Evolutionary conservation across 2,888 invertebrate genomes (phyloP).

Genomic region (Cheilosia scutellata): DNA sequence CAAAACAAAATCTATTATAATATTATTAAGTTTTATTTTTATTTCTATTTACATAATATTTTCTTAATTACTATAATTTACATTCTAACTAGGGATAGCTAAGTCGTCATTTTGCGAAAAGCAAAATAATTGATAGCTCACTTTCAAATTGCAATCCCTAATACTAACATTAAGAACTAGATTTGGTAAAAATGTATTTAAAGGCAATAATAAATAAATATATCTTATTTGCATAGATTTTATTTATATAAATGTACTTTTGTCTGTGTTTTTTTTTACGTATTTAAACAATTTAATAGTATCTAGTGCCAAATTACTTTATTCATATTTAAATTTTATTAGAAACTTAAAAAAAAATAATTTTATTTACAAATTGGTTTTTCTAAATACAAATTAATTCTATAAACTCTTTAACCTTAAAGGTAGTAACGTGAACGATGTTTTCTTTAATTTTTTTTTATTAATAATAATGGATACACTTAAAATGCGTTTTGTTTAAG

Average conservation of each 20-base stretch:
- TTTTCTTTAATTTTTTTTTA: constrained; percentile 17
- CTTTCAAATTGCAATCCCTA: constrained; percentile 1
- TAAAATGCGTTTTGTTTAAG: not conserved
- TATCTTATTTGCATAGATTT: constrained; percentile 6
- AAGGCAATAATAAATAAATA: constrained; percentile 69
- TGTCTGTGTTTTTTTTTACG: constrained; percentile 35
- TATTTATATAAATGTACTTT: constrained; percentile 17
- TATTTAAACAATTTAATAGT: constrained; percentile 30
- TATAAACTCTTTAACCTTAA: constrained; percentile 1
- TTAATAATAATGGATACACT: not conserved
- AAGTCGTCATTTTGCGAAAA: not conserved
- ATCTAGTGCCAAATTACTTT: constrained; percentile 7
- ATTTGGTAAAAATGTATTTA: constrained; percentile 65
- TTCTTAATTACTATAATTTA: constrained; percentile 31
- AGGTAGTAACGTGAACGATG: constrained; percentile 30
- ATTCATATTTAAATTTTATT: not conserved
- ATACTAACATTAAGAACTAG: constrained; percentile 51
- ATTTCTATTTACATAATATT: constrained; percentile 11
- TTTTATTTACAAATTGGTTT: constrained; percentile 43
- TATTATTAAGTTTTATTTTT: constrained; percentile 1
- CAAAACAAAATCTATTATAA: too few relatives aligned
- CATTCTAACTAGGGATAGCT: constrained; percentile 27
- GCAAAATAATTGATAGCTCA: not conserved
- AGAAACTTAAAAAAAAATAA: not conserved
- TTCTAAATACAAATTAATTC: not conserved